These are phyloP conservation scores for Cheilosia vernalis DNA, from an alignment of 2,888 invertebrate species.

Conservation along the genomic window DNA sequence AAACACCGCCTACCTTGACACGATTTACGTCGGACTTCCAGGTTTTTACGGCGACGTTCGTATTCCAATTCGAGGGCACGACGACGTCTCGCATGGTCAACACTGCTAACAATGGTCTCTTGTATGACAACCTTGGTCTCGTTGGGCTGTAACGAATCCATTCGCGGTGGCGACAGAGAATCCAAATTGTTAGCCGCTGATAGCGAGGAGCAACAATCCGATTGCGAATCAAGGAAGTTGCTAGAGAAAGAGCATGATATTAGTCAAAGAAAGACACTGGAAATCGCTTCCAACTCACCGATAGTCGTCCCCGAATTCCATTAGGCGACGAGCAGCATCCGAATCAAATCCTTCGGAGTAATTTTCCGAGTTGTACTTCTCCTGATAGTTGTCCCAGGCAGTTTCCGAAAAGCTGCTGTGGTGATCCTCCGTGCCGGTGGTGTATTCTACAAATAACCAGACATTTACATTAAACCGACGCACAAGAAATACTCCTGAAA, in stretches of 20 bases:
- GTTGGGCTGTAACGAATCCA: constrained; percentile 82
- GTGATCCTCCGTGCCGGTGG: constrained; percentile 88
- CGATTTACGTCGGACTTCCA: constrained; percentile 82
- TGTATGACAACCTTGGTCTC: constrained; percentile 81
- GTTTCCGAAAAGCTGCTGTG: constrained; percentile 93
- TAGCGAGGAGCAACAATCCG: constrained; percentile 92
- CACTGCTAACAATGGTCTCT: constrained; percentile 81
- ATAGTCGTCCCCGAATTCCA: constrained; percentile 96
- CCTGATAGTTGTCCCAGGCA: constrained; percentile 98
- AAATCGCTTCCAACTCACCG: constrained; percentile 82
- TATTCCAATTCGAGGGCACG: constrained; percentile 82
- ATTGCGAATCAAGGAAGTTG: constrained; percentile 94
- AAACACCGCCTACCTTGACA: constrained; percentile 80
- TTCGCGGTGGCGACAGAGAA: constrained; percentile 84
- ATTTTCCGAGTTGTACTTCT: constrained; percentile 95
- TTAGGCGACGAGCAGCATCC: constrained; percentile 91
- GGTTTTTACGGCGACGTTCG: constrained; percentile 82
- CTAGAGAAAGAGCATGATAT: constrained; percentile 74
- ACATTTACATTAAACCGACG: background rate
- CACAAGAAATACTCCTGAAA: constrained; percentile 6
- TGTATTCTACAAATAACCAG: constrained; percentile 83
- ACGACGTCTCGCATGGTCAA: constrained; percentile 82
- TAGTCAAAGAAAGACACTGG: background rate
- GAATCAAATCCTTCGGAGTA: constrained; percentile 94
- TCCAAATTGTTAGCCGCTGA: constrained; percentile 86